Evolutionary conservation across 2,888 invertebrate genomes (phyloP).

Genomic region (Sphinx pinastri): DNA sequence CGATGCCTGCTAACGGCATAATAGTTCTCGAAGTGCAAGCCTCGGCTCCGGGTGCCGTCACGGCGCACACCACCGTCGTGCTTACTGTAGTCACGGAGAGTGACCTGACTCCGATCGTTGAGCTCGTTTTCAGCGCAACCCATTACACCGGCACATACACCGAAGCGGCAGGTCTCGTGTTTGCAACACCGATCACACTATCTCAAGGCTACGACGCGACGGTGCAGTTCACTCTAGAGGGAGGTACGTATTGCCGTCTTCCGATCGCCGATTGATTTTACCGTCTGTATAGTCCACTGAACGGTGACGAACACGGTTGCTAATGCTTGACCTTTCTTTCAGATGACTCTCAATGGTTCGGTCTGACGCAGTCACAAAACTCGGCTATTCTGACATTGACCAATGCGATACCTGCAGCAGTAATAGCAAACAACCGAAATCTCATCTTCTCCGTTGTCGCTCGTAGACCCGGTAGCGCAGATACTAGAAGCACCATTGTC

Average conservation of each 20-base stretch:
- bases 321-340: constrained; percentile 16
- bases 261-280: neutral
- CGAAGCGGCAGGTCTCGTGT: constrained; percentile 29
- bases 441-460: constrained; percentile 41
- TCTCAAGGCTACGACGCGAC: constrained; percentile 31
- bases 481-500: constrained; percentile 40
- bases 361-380: constrained; percentile 27
- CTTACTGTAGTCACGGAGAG: constrained; percentile 17
- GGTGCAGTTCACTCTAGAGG: constrained; percentile 33
- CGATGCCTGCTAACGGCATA: constrained; percentile 43
- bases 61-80: constrained; percentile 48
- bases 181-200: constrained; percentile 33
- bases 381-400: constrained; percentile 23
- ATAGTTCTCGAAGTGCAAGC: constrained; percentile 47
- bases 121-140: constrained; percentile 33
- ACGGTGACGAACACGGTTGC: no score
- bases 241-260: constrained; percentile 25
- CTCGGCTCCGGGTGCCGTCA: constrained; percentile 37
- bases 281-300: neutral
- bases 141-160: constrained; percentile 38
- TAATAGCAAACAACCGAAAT: constrained; percentile 37
- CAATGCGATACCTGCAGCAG: constrained; percentile 27
- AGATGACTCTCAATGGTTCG: constrained; percentile 36
- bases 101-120: constrained; percentile 4
- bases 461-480: constrained; percentile 31